These are phyloP conservation scores for Agonopterix arenella DNA, from an alignment of 2,888 invertebrate genomes.

Conservation along the genomic window DNA sequence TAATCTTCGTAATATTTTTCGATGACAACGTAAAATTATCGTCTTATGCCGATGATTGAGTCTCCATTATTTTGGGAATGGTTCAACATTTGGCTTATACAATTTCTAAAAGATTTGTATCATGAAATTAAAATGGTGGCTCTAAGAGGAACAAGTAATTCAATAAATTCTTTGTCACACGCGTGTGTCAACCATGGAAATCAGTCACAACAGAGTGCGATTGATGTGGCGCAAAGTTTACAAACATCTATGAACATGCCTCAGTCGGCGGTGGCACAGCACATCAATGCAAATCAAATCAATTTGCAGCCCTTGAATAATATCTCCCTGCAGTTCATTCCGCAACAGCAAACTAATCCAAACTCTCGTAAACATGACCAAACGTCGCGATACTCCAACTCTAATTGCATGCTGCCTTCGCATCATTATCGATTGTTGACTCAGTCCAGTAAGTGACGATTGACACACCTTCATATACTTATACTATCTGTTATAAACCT, in stretches of 20 bases:
- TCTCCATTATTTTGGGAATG: constrained; percentile 68
- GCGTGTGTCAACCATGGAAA: constrained; percentile 50
- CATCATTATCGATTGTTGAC: constrained; percentile 56
- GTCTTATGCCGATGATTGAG: constrained; percentile 57
- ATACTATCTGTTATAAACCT: not conserved
- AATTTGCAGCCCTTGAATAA: constrained; percentile 49
- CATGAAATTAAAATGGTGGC: constrained; percentile 72
- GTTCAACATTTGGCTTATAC: constrained; percentile 66
- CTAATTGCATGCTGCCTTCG: constrained; percentile 52
- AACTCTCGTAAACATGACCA: constrained; percentile 49
- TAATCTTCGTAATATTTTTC: too few relatives aligned
- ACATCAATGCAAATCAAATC: constrained; percentile 44
- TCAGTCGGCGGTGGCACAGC: constrained; percentile 39
- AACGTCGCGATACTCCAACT: constrained; percentile 45
- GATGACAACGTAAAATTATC: constrained; percentile 9
- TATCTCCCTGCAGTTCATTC: constrained; percentile 46
- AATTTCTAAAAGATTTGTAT: constrained; percentile 67
- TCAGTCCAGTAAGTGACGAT: constrained; percentile 57
- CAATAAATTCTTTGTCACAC: constrained; percentile 48
- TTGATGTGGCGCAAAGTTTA: constrained; percentile 53
- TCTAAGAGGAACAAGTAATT: constrained; percentile 56
- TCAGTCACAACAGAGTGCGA: constrained; percentile 41
- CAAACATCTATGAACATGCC: constrained; percentile 54
- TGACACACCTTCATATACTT: not conserved
- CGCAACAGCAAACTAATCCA: constrained; percentile 37